A percentile compares a stretch with the other conserved stretches of the same genome.
phyloP scores from a whole-genome alignment of 2,797 vertebrate species.

The Acipenser transmontanus region DNA sequence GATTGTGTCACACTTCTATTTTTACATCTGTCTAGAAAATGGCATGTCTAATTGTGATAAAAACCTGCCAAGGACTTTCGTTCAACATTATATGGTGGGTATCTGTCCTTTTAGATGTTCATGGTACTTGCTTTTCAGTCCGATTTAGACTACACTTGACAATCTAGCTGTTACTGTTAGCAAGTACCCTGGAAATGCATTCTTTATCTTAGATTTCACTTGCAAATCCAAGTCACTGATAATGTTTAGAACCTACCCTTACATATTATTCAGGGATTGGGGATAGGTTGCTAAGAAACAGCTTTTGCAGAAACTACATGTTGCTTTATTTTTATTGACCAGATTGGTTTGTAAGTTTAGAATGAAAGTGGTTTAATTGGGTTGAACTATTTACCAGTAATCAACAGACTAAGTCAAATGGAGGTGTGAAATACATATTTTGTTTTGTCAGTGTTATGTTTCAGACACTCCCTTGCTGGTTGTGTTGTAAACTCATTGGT shows the following conservation, averaged over 20 bases:
- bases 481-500: background rate
- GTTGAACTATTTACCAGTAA: background rate
- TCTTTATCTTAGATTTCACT: background rate
- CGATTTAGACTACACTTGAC: too few relatives aligned
- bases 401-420: background rate
- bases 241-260: background rate
- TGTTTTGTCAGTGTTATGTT: background rate
- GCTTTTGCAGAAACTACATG: background rate
- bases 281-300: background rate
- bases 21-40: too few relatives aligned
- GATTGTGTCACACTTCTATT: too few relatives aligned
- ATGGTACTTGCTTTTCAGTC: too few relatives aligned
- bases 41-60: too few relatives aligned
- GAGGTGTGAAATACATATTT: background rate
- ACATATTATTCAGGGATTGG: background rate
- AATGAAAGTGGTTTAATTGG: background rate
- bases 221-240: background rate
- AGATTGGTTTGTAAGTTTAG: background rate
- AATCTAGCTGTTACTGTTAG: too few relatives aligned
- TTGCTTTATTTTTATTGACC: background rate
- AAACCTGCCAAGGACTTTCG: too few relatives aligned
- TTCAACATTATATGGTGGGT: too few relatives aligned
- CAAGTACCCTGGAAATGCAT: background rate
- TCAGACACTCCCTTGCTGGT: slow-evolving; percentile 6
- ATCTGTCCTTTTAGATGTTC: too few relatives aligned